Conservation (phyloP, 1,140 invertebrate genomes). For the Formica selysi region DNA sequence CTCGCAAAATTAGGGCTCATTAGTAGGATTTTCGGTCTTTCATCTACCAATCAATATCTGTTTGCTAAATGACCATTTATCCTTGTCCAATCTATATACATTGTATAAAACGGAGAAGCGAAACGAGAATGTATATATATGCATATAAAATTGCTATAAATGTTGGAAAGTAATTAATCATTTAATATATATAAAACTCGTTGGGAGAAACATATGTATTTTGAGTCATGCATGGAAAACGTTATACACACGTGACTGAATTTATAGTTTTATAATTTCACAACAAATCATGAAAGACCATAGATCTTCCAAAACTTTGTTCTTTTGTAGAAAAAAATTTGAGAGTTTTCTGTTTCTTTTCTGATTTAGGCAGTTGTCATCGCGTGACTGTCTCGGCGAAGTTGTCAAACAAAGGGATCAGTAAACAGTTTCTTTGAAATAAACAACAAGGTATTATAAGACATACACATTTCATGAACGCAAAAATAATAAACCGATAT, state of each 20-base stretch:
- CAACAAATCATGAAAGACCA: not conserved
- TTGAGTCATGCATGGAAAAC: not conserved
- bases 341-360: slow-evolving; percentile 6
- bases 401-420: slow-evolving; percentile 9
- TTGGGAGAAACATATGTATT: not conserved
- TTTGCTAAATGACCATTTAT: slow-evolving; percentile 16
- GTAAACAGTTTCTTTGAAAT: slow-evolving; percentile 24
- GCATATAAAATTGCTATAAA: not conserved
- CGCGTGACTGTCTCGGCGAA: not conserved
- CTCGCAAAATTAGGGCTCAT: slow-evolving; percentile 19
- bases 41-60: not conserved
- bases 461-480: not conserved
- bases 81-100: not conserved
- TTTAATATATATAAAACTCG: not conserved
- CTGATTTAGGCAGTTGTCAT: slow-evolving; percentile 17
- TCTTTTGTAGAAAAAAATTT: not conserved
- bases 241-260: slow-evolving; percentile 2
- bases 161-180: not conserved
- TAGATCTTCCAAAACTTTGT: not conserved
- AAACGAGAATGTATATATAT: not conserved
- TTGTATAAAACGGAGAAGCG: not conserved
- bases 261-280: slow-evolving; percentile 22
- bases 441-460: slow-evolving; percentile 11
- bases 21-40: not conserved
- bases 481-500: slow-evolving; percentile 26